A percentile compares a stretch with the other conserved stretches of the same genome.
Conservation (phyloP, 2,888 invertebrate genomes). For the Euplexia lucipara region DNA sequence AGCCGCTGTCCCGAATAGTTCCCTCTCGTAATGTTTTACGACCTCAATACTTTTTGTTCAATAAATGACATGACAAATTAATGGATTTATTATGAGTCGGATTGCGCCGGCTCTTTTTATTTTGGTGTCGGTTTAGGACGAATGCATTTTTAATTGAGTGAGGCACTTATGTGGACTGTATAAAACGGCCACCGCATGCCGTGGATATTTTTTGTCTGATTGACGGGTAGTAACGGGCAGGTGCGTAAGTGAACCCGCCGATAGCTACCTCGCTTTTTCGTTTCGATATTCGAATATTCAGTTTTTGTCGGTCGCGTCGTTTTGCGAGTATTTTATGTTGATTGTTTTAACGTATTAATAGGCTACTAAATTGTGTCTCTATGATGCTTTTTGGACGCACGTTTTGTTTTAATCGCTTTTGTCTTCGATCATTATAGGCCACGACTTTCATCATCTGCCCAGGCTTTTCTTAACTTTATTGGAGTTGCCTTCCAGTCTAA, state of each 20-base stretch:
- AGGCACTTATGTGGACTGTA: conserved; percentile 90
- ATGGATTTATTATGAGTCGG: conserved; percentile 90
- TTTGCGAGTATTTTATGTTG: conserved; percentile 81
- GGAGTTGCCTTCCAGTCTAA: no score
- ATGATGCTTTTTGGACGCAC: conserved; percentile 44
- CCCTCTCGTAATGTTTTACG: conserved; percentile 77
- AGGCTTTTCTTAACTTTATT: no score
- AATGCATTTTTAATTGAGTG: conserved; percentile 91
- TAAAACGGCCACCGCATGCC: conserved; percentile 89
- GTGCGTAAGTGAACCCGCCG: conserved; percentile 85
- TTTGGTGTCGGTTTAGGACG: conserved; percentile 87
- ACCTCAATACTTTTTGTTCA: conserved; percentile 80
- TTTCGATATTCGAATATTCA: conserved; percentile 76
- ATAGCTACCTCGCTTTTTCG: conserved; percentile 89
- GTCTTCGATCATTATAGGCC: conserved; percentile 16
- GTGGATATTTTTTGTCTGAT: conserved; percentile 89
- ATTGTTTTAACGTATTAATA: conserved; percentile 75
- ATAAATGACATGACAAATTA: conserved; percentile 91
- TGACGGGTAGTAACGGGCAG: conserved; percentile 91
- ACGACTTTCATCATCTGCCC: no score
- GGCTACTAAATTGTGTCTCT: conserved; percentile 71
- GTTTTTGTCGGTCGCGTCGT: conserved; percentile 82
- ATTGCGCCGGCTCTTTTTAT: conserved; percentile 85
- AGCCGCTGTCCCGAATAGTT: conserved; percentile 75
- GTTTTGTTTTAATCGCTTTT: conserved; percentile 28